Evolutionary conservation across 2,888 invertebrate genomes (phyloP).

Genomic region (Morpho deidamia): DNA sequence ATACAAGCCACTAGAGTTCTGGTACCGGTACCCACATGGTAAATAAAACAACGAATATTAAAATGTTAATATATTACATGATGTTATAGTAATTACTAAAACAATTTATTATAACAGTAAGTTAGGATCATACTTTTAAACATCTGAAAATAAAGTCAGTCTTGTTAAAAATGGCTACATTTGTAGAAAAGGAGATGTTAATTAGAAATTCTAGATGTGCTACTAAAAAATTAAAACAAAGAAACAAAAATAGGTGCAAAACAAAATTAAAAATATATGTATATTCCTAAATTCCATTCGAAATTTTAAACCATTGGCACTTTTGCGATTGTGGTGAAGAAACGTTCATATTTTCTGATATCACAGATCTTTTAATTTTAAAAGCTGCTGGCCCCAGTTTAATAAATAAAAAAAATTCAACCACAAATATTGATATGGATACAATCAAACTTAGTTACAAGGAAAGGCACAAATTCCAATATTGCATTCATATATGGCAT

Average conservation of each 20-base stretch:
- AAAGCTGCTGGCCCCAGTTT: constrained; percentile 35
- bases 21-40: too few species aligned
- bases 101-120: constrained; percentile 69
- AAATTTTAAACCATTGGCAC: constrained; percentile 56
- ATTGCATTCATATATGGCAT: constrained; percentile 36
- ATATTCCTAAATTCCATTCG: constrained; percentile 48
- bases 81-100: constrained; percentile 71
- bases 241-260: constrained; percentile 53
- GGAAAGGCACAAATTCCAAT: constrained; percentile 21
- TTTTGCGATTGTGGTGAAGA: constrained; percentile 25
- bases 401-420: constrained; percentile 20
- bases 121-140: constrained; percentile 68
- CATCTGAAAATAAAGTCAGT: constrained; percentile 76
- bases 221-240: constrained; percentile 46
- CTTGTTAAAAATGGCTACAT: constrained; percentile 78
- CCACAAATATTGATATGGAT: constrained; percentile 25
- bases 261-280: constrained; percentile 47
- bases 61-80: constrained; percentile 77
- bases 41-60: constrained; percentile 29
- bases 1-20: too few species aligned
- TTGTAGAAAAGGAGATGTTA: constrained; percentile 52
- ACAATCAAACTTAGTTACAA: constrained; percentile 18
- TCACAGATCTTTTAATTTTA: constrained; percentile 55
- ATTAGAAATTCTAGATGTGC: constrained; percentile 51
- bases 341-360: constrained; percentile 35